Percentiles rank a stretch among this genome's conserved stretches.
phyloP scores from a whole-genome alignment of 2,888 invertebrate species.

The Melikaiella ostensackeni region DNA sequence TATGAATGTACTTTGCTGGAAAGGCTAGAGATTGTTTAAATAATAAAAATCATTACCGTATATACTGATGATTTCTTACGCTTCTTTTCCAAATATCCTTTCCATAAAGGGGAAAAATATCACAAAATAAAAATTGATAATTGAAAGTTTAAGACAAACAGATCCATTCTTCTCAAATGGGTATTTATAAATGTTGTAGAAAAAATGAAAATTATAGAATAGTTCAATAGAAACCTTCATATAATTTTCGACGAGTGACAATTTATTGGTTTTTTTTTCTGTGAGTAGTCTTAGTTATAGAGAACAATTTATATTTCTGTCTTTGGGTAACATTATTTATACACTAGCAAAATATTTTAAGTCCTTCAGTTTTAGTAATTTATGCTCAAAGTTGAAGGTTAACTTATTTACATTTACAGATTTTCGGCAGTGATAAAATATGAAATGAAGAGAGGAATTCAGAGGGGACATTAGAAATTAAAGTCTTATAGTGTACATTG shows the following conservation, averaged over 20 bases:
- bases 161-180: background rate
- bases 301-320: background rate
- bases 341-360: too few relatives aligned
- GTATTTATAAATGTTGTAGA: background rate
- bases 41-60: constrained; percentile 71
- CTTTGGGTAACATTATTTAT: background rate
- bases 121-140: background rate
- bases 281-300: background rate
- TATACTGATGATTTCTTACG: constrained; percentile 29
- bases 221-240: too few relatives aligned
- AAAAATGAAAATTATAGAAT: too few relatives aligned
- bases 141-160: background rate
- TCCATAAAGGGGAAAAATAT: background rate
- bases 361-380: too few relatives aligned
- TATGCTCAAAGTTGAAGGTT: background rate
- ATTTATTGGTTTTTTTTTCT: too few relatives aligned
- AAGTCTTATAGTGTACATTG: background rate
- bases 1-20: constrained; percentile 67
- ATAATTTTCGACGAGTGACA: too few relatives aligned
- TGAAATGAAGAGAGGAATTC: background rate
- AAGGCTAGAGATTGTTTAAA: constrained; percentile 69
- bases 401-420: background rate
- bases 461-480: constrained; percentile 6
- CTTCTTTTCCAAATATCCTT: constrained; percentile 33
- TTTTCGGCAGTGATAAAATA: background rate